A percentile compares a stretch with the other conserved stretches of the same genome.
These are phyloP conservation scores for Frankliniella fusca DNA, from an alignment of 2,888 invertebrate genomes.

Conservation along the genomic window DNA sequence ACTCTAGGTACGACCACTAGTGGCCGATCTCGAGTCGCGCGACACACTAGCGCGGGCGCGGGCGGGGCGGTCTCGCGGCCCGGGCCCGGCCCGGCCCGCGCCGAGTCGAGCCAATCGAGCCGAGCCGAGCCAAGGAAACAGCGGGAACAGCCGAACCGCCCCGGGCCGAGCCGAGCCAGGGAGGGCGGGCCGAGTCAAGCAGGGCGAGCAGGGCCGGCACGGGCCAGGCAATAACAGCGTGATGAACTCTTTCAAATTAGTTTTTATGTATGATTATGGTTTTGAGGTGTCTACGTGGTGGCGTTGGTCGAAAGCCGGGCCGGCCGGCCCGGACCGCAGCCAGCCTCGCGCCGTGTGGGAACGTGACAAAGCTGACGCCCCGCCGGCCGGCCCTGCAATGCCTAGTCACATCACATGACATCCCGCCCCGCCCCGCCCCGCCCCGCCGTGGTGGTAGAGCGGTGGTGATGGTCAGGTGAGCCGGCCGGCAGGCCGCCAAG, in stretches of 20 bases:
- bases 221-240: not conserved
- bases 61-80: not conserved
- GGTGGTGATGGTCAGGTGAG: no score
- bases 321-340: not conserved
- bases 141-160: not conserved
- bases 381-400: not conserved
- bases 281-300: no score
- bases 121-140: not conserved
- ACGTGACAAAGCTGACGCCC: not conserved
- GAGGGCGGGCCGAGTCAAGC: not conserved
- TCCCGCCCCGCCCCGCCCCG: not conserved
- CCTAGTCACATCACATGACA: not conserved
- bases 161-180: slow-evolving; percentile 1
- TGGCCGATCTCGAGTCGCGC: slow-evolving; percentile 7
- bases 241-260: not conserved
- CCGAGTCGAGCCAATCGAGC: not conserved
- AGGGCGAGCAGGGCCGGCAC: not conserved
- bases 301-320: not conserved
- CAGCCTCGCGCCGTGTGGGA: not conserved
- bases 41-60: slow-evolving; percentile 13
- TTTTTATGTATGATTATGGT: no score
- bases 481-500: not conserved
- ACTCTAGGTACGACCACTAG: slow-evolving; percentile 21
- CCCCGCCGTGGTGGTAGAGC: not conserved
- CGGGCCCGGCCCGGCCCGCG: not conserved